phyloP scores from a whole-genome alignment of 2,113 vertebrate species.

The Callipepla squamata region DNA sequence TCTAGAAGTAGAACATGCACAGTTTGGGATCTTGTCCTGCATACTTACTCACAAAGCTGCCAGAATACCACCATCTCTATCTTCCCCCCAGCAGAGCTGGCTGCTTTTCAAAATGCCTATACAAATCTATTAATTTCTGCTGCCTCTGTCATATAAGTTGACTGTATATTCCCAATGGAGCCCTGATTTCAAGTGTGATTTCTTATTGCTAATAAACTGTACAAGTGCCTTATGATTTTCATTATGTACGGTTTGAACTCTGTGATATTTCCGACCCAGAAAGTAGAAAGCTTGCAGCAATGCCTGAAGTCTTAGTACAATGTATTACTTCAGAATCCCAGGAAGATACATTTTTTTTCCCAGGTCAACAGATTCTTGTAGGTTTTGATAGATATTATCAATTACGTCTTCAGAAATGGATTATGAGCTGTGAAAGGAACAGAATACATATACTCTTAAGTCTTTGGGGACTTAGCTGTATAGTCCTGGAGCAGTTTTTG shows the following conservation, averaged over 20 bases:
- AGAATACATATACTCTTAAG: background rate
- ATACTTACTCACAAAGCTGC: background rate
- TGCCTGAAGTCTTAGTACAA: background rate
- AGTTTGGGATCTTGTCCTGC: background rate
- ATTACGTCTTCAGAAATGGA: background rate
- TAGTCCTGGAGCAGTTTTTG: background rate
- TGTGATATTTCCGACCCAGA: background rate
- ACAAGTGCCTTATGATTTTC: background rate
- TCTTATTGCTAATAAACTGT: background rate
- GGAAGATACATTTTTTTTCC: background rate
- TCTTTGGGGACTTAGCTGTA: background rate
- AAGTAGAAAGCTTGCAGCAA: background rate
- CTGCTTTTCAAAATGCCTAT: background rate
- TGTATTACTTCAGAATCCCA: background rate
- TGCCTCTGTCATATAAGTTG: background rate
- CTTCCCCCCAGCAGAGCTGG: background rate
- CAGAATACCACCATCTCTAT: fast-evolving
- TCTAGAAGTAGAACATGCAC: background rate
- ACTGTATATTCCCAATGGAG: fast-evolving
- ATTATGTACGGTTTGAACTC: background rate
- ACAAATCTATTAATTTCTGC: background rate
- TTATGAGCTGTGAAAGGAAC: background rate
- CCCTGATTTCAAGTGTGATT: background rate
- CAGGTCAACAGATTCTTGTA: constrained; percentile 9
- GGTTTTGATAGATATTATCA: constrained; percentile 24